Conservation (phyloP, 2,888 invertebrate species). For the Caradrina clavipalpis region DNA sequence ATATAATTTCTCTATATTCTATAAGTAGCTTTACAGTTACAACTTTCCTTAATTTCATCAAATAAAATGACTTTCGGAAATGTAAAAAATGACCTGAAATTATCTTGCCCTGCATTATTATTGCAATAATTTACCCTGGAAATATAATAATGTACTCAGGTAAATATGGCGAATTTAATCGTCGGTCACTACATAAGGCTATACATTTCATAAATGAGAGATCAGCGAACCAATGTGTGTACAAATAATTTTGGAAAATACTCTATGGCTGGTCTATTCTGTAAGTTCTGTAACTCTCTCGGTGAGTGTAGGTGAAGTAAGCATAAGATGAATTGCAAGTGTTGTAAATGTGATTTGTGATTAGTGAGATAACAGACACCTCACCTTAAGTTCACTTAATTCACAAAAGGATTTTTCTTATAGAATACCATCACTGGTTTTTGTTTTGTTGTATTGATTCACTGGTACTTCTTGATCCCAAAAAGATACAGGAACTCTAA, state of each 20-base stretch:
- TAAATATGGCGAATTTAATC: background rate
- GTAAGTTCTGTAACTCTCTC: no score
- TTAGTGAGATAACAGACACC: no score
- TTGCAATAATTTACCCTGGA: constrained; percentile 5
- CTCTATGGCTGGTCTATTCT: background rate
- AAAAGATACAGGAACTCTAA: no score
- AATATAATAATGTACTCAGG: background rate
- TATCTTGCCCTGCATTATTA: background rate
- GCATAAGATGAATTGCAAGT: no score
- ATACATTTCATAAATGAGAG: no score
- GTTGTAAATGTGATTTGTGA: no score
- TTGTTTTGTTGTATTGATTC: background rate
- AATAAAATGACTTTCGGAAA: constrained; percentile 38
- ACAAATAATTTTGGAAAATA: background rate
- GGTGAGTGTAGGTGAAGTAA: no score
- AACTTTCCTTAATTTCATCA: constrained; percentile 42
- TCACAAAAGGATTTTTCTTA: background rate
- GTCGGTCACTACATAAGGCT: constrained; percentile 2
- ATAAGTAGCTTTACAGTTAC: constrained; percentile 6
- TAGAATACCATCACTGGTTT: background rate
- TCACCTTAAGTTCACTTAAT: background rate
- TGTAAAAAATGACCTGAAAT: constrained; percentile 8
- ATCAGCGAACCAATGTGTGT: no score
- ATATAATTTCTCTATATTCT: constrained; percentile 29
- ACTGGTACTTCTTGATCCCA: no score